phyloP scores from a whole-genome alignment of 1,140 invertebrate genomes.

The Homarus americanus region DNA sequence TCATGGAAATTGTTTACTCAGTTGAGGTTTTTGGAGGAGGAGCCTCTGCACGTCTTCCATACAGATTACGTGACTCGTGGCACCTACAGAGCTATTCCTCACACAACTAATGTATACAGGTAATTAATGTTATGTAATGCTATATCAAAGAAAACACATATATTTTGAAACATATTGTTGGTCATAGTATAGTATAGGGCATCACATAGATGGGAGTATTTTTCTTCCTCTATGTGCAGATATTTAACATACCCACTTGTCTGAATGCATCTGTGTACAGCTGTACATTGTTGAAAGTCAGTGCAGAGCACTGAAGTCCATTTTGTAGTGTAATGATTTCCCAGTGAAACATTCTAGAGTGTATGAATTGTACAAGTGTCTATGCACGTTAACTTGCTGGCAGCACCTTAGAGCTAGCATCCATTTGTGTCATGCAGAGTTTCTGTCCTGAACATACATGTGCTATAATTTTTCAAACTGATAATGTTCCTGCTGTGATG shows the following conservation, averaged over 20 bases:
- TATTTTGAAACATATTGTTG: constrained; percentile 36
- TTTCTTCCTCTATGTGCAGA: constrained; percentile 18
- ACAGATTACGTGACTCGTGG: constrained; percentile 22
- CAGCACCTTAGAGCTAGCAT: constrained; percentile 6
- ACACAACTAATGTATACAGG: constrained; percentile 24
- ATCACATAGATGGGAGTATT: constrained; percentile 27
- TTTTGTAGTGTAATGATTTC: constrained; percentile 47
- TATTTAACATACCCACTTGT: constrained; percentile 14
- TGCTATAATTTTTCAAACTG: neutral
- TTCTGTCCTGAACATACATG: neutral
- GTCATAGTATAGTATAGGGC: constrained; percentile 41
- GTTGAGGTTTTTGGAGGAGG: constrained; percentile 35
- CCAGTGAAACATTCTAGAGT: constrained; percentile 30
- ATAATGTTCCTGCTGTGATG: neutral
- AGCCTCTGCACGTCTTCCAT: constrained; percentile 48
- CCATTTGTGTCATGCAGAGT: neutral
- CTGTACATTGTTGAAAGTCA: constrained; percentile 32
- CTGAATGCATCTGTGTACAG: constrained; percentile 20
- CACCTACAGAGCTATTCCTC: constrained; percentile 2
- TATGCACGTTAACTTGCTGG: constrained; percentile 24
- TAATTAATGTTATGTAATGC: constrained; percentile 24
- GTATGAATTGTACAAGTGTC: constrained; percentile 32
- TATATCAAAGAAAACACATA: constrained; percentile 41
- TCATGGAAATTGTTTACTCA: constrained; percentile 14
- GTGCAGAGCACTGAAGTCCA: constrained; percentile 65